Evolutionary conservation across 2,113 vertebrate species (phyloP).

Genomic region (Thamnaconus septentrionalis): DNA sequence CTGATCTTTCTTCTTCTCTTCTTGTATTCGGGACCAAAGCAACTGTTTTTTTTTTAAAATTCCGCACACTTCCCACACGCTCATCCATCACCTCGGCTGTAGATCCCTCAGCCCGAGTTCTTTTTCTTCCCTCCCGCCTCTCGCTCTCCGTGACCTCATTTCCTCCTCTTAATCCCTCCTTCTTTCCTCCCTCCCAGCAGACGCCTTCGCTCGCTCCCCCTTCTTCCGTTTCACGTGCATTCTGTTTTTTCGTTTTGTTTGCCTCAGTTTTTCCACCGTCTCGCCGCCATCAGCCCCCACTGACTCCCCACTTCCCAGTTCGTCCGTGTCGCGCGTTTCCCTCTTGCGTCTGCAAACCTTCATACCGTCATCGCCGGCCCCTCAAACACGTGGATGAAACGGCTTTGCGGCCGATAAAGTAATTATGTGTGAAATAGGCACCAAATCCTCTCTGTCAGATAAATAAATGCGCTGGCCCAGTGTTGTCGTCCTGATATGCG

Average conservation of each 20-base stretch:
- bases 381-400: too few species aligned
- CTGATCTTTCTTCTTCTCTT: constrained; percentile 23
- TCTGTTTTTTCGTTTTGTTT: not conserved
- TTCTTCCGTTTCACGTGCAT: not conserved
- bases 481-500: too few species aligned
- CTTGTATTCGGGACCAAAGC: constrained; percentile 23
- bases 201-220: too few species aligned
- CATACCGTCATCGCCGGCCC: too few species aligned
- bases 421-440: too few species aligned
- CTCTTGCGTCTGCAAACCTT: too few species aligned
- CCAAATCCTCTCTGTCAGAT: too few species aligned
- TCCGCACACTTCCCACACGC: constrained; percentile 22
- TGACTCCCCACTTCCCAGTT: not conserved
- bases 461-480: too few species aligned
- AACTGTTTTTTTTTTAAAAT: constrained; percentile 37
- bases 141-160: constrained; percentile 21
- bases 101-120: constrained; percentile 7
- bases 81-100: constrained; percentile 51
- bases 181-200: not conserved
- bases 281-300: not conserved
- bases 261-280: not conserved
- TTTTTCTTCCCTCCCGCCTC: constrained; percentile 25
- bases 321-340: too few species aligned
- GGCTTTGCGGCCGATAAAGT: too few species aligned
- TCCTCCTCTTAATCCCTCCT: constrained; percentile 9